These are phyloP conservation scores for Drosophila nebulosa DNA, from an alignment of 1,140 invertebrate genomes.

Conservation along the genomic window DNA sequence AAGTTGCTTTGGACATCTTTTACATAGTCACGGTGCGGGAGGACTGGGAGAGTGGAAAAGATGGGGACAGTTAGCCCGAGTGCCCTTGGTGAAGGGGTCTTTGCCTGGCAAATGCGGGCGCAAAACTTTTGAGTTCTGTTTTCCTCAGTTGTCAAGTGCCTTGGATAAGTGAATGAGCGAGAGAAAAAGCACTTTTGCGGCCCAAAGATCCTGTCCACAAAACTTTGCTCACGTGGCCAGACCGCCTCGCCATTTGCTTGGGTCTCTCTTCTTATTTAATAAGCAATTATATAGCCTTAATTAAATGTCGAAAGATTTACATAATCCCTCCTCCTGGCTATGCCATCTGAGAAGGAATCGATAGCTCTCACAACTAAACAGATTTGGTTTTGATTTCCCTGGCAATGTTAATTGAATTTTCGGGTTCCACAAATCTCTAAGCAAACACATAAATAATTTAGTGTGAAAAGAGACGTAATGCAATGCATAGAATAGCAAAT, in stretches of 20 bases:
- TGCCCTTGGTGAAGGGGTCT: no score
- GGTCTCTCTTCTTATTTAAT: constrained; percentile 54
- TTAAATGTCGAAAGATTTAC: constrained; percentile 51
- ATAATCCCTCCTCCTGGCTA: constrained; percentile 48
- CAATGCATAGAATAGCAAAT: background rate
- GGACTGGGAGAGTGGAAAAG: no score
- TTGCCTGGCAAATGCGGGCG: background rate
- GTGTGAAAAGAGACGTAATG: background rate
- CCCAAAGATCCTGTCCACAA: background rate
- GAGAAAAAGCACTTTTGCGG: background rate
- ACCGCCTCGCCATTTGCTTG: constrained; percentile 6
- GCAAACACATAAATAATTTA: background rate
- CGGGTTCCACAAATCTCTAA: background rate
- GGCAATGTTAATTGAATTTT: constrained; percentile 29
- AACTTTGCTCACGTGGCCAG: constrained; percentile 25
- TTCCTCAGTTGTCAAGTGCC: background rate
- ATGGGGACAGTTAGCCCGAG: no score
- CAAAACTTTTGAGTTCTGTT: background rate
- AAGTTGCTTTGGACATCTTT: background rate
- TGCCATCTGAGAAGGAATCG: background rate
- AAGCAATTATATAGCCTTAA: constrained; percentile 64
- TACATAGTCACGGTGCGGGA: background rate
- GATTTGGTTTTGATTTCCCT: background rate
- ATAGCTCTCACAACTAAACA: background rate
- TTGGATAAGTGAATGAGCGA: background rate